Evolutionary conservation across 2,113 vertebrate genomes (phyloP), one percentile per base, ranked within the genome.

Genomic region (Indri indri): DNA sequence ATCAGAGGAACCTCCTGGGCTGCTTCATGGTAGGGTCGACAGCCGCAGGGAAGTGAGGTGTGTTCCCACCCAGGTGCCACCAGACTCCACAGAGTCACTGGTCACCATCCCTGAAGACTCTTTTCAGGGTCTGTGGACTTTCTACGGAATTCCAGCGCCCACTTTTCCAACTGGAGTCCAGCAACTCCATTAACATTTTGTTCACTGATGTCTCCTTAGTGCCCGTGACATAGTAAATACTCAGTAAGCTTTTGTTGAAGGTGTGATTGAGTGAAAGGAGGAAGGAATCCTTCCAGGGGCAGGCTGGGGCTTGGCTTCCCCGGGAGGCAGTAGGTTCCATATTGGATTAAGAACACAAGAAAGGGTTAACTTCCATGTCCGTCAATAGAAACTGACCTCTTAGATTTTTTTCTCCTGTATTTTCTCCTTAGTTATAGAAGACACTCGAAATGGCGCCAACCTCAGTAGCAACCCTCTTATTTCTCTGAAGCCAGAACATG

Each of bases 11-110:
- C 13, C 52, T 50, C 52, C 30, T 11, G 30, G 8, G 18, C 11
- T 52, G 32, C 6, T 50, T 30, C 25, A 2, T 0, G 22, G 22
- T 8, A 4, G 57, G 6, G 27, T 20, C 37, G 1, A 5, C 13
- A 7, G 17, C 45, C 45, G 20, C 47, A 8, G 34, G 84, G 68
- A n/a, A 12, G 17, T 1, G 23, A 18, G 1, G 5, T 27, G 16
- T 22, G 8, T 9, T 25, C 25, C 45, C 73, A 50, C 34, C 23
- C 61, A 17, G 9, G 8, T 32, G 34, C 8, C 47, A 40, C 2
- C 1, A 1, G 40, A 25, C 18, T 47, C 65, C 6, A 0, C 1
- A 8, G 50, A 52, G 16, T 37, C 12, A n/a, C 6, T 32, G 32
- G 27, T 30, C 14, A 6, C 17, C 16, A 42, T 34, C 42, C 22